Conservation (phyloP, 2,113 vertebrate species). For the Notarius lentiginosus region DNA sequence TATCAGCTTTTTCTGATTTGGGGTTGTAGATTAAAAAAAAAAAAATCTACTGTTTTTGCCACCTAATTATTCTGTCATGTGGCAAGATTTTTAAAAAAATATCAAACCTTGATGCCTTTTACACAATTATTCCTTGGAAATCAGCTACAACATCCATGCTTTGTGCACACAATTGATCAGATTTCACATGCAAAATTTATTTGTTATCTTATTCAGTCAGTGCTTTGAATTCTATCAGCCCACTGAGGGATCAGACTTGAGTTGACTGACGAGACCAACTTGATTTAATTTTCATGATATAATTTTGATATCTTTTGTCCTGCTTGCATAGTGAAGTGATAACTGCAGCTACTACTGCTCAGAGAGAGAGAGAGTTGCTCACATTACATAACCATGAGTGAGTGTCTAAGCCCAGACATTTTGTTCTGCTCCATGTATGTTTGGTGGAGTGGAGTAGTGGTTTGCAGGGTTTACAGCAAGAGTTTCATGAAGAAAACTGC, state of each 20-base stretch:
- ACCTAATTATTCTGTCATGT: not conserved
- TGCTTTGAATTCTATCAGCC: not conserved
- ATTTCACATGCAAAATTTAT: not conserved
- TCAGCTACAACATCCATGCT: not conserved
- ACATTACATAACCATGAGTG: not conserved
- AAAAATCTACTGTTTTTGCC: too few relatives aligned
- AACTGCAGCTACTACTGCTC: not conserved
- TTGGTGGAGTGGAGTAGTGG: not conserved
- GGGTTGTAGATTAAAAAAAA: too few relatives aligned
- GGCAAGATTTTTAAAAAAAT: too few relatives aligned
- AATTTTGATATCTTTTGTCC: not conserved
- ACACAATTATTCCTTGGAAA: not conserved
- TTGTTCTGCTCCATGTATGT: not conserved
- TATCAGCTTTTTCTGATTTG: too few relatives aligned
- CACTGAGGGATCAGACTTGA: not conserved
- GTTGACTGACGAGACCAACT: not conserved
- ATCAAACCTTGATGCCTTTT: not conserved
- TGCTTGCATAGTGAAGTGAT: not conserved
- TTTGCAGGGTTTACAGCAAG: not conserved
- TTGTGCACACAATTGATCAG: not conserved
- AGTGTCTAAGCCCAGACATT: not conserved
- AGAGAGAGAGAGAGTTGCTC: not conserved
- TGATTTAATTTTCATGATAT: not conserved
- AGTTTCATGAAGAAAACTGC: conserved; percentile 51
- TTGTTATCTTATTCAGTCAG: not conserved